Evolutionary conservation across 2,797 vertebrate genomes (phyloP), one percentile per base, ranked within the genome.

Genomic region (Lagodon rhomboides): DNA sequence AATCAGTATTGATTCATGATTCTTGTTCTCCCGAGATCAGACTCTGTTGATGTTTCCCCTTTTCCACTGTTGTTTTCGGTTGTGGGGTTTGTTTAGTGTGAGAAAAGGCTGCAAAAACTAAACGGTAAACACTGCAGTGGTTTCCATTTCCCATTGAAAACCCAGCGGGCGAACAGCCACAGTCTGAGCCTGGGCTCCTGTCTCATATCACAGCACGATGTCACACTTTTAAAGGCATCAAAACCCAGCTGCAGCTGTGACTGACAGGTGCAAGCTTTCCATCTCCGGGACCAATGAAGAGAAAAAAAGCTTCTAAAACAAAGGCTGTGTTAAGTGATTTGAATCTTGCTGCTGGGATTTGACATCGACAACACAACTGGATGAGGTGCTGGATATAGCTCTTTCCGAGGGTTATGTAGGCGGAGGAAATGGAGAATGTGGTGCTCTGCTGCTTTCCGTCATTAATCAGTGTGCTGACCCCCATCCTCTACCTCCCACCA

Each of bases 401-500:
- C 47, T 68, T 77, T 68, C 77, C 79, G 87, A 68, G 47, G 75
- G 54, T 61, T 69, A 84, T 86, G 84, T 85, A 87, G 86, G 89
- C 18, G 60, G 76, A 78, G 72, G 74, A 78, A 72, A 85, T 70
- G 70, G 73, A 88, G 74, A 75, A 60, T 66, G 75, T 67, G 83
- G 74, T 82, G 67, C 76, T 89, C 73, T 78, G 80, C 79, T 87
- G 91, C 84, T 89, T 89, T 74, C 75, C 75, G 89, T 84, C 93
- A 94, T 93, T 94, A 94, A 94, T 94, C 92, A 93, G 83, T 55
- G 74, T 75, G 61, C 65, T 77, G 86, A 90, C 89, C 90, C 73
- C 70, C 66, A 51, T 75, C 71, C 70, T 74, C 68, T 69, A 64
- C 84, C 78, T 80, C 74, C 86, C 76, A 83, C 87, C 53, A 79